Evolutionary conservation across 2,888 invertebrate genomes (phyloP).

Genomic region (Gisinianus flammeolus): DNA sequence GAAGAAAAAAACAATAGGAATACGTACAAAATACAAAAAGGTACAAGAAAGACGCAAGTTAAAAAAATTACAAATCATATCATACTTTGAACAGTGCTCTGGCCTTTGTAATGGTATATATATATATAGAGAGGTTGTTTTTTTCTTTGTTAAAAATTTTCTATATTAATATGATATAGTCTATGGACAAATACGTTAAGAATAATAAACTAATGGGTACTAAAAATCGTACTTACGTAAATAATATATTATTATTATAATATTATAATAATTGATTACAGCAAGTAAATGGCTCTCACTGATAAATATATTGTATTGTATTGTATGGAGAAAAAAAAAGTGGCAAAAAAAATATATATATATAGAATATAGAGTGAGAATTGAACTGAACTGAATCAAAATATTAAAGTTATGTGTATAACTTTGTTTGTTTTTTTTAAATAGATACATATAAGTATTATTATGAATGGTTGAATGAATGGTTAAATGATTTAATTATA

Average conservation of each 20-base stretch:
- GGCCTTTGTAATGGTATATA: slow-evolving; percentile 45
- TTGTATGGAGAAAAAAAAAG: background rate
- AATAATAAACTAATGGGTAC: background rate
- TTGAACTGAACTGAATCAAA: background rate
- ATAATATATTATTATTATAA: background rate
- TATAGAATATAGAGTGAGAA: background rate
- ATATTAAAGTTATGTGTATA: background rate
- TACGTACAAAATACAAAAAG: slow-evolving; percentile 12
- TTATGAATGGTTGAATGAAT: slow-evolving; percentile 11
- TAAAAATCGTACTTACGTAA: background rate
- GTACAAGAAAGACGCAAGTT: slow-evolving; percentile 7
- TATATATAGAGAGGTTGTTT: background rate
- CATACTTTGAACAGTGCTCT: slow-evolving; percentile 58
- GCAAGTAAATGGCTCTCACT: slow-evolving; percentile 1
- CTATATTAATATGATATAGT: background rate
- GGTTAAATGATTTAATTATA: background rate
- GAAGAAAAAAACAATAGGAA: background rate
- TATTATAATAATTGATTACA: background rate
- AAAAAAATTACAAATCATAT: slow-evolving; percentile 16
- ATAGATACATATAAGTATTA: background rate
- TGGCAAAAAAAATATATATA: slow-evolving; percentile 12
- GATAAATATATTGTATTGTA: background rate
- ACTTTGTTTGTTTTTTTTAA: background rate
- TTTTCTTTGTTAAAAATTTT: background rate
- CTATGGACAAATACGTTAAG: background rate